Base-by-base conservation (phyloP, 2,797 vertebrate genomes). In the Hydrocynus forskahlii region DNA sequence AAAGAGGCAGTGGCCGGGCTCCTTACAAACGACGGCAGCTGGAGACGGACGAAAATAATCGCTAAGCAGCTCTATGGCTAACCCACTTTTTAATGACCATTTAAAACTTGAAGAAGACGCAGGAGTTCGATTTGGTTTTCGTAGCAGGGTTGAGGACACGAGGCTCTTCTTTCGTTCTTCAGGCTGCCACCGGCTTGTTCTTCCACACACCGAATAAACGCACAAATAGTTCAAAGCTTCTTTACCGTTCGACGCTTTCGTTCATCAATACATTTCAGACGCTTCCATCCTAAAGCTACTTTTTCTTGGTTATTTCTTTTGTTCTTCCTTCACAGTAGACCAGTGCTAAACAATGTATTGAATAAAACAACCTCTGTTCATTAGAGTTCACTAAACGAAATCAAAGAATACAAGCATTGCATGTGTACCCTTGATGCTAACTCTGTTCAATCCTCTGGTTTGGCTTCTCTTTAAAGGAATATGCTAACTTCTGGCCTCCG, bases 11-110 rank as follows among this genome's bases (percentile, higher is more conserved):
- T 25, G 52, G 57, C 74, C 67, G 80, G 68, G 59, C 43, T 63
- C 57, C 16, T 60, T 76, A 76, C 76, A 67, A 76, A 35, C 67
- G 77, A 77, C 80, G 16, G 74, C 67, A 76, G 80, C 74, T 70
- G 57, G 59, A 29, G 73, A 29, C 62, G 74, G 59, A 71, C 74
- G 71, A 45, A 45, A 45, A 45, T 45, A 45, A 45, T 45, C 43
- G 67, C 67, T 59, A 71, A 71, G 69, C 71, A 68, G 62, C 71
- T 67, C 63, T 48, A 17, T 7, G 12, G 25, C 16, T 8, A 68
- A 29, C 4, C 0, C 73, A 70, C 74, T 70, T 81, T 59, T 12
- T 25, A 64, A 62, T 29, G 52, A 66, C n/a, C 52, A n/a, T 57
- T 40, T 52, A 35, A 29, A 81, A 81, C 72, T 75, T 80, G 17